Evolutionary conservation across 1,140 invertebrate species (phyloP).

Genomic region (Macrobrachium rosenbergii): DNA sequence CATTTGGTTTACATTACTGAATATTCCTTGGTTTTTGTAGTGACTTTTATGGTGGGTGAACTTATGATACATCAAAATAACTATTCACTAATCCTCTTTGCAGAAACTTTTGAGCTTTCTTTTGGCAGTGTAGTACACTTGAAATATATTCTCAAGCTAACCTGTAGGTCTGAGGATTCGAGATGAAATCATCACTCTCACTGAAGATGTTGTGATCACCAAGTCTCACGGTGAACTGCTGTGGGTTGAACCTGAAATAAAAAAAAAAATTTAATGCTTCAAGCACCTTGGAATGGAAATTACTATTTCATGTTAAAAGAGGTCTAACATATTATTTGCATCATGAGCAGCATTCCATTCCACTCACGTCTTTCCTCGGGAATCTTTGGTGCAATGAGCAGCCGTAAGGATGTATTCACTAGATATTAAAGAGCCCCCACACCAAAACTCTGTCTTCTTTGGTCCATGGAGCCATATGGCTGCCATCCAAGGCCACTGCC

Average conservation of each 20-base stretch:
- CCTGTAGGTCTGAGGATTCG: slow-evolving; percentile 68
- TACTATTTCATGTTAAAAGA: too few relatives aligned
- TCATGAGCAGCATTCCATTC: background rate
- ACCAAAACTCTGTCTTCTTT: slow-evolving; percentile 92
- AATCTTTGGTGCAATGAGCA: slow-evolving; percentile 91
- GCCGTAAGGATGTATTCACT: slow-evolving; percentile 87
- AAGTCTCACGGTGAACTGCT: slow-evolving; percentile 88
- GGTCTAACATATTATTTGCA: background rate
- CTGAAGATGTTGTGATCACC: slow-evolving; percentile 78
- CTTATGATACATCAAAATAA: too few relatives aligned
- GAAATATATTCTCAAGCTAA: slow-evolving; percentile 70
- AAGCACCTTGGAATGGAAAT: too few relatives aligned
- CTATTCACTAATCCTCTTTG: too few relatives aligned
- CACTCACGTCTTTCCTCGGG: slow-evolving; percentile 87
- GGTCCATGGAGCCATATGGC: slow-evolving; percentile 91
- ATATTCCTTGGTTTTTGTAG: too few relatives aligned
- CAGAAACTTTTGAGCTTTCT: too few relatives aligned
- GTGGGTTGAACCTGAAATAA: slow-evolving; percentile 81
- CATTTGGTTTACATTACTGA: too few relatives aligned
- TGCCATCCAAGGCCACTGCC: slow-evolving; percentile 93
- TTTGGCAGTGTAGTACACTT: too few relatives aligned
- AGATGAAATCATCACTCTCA: slow-evolving; percentile 77
- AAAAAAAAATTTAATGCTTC: background rate
- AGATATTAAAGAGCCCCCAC: slow-evolving; percentile 89
- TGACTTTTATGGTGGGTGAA: too few relatives aligned